Percentiles rank a stretch among this genome's conserved stretches.
phyloP scores from a whole-genome alignment of 2,797 vertebrate genomes.

The Propithecus perrieri region DNA sequence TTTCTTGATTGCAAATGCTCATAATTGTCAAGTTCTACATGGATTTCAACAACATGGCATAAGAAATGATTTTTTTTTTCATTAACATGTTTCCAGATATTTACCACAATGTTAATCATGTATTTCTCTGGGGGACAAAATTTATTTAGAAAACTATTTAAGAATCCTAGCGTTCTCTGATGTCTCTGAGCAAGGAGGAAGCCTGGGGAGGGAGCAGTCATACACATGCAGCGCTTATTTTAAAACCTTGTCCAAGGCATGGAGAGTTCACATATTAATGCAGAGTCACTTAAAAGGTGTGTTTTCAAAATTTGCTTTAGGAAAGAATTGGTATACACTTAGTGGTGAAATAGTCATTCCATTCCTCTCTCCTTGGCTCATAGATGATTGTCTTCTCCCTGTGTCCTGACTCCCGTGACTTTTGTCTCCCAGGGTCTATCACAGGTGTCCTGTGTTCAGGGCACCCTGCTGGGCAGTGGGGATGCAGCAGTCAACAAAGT shows the following conservation, averaged over 20 bases:
- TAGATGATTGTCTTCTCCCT: not conserved
- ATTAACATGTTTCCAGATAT: not conserved
- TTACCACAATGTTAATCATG: not conserved
- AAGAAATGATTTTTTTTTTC: not conserved
- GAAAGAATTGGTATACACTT: not conserved
- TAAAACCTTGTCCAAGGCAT: not conserved
- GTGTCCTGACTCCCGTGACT: not conserved
- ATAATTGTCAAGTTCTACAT: not conserved
- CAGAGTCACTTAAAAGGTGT: not conserved
- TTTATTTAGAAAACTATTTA: not conserved
- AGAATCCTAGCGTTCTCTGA: not conserved
- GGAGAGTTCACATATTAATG: not conserved
- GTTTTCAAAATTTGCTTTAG: not conserved
- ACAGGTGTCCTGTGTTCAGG: not conserved
- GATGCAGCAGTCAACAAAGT: no score
- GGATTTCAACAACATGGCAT: not conserved
- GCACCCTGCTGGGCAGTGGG: not conserved
- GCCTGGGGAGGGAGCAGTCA: not conserved
- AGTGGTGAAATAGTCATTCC: not conserved
- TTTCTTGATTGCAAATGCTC: not conserved
- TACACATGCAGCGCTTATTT: not conserved
- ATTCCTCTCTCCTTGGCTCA: not conserved
- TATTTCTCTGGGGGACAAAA: not conserved
- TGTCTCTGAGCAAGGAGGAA: not conserved
- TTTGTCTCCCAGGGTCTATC: not conserved